These are phyloP conservation scores for Acrocephalus kingi DNA, from an alignment of 2,113 vertebrate species.

Conservation along the genomic window DNA sequence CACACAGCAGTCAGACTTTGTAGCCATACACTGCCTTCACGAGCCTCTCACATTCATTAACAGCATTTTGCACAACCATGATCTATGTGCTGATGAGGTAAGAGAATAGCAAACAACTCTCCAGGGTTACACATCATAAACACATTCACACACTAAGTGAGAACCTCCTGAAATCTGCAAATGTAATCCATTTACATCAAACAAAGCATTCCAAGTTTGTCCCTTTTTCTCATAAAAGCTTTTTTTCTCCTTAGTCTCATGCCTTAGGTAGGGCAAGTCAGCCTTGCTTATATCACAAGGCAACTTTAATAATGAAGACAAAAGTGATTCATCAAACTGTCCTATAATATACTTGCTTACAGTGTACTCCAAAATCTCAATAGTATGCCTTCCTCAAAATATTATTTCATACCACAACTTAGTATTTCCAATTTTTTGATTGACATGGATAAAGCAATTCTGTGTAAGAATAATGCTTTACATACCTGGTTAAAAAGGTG, in stretches of 20 bases:
- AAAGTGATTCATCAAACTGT: not conserved
- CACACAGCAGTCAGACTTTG: not conserved
- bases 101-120: not conserved
- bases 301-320: not conserved
- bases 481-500: slow-evolving; percentile 97
- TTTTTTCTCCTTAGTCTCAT: not conserved
- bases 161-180: not conserved
- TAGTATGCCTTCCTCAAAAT: not conserved
- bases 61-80: not conserved
- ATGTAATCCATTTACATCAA: not conserved
- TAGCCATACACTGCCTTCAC: not conserved
- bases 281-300: not conserved
- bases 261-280: not conserved
- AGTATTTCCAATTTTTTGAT: not conserved
- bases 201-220: not conserved
- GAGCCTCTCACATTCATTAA: not conserved
- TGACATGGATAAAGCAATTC: not conserved
- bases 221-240: not conserved
- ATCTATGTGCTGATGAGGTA: not conserved
- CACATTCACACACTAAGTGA: not conserved
- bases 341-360: not conserved
- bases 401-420: not conserved
- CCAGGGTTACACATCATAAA: not conserved
- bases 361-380: not conserved
- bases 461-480: not conserved